Conservation (phyloP, 2,113 vertebrate species). For the Rhinoptilus africanus region DNA sequence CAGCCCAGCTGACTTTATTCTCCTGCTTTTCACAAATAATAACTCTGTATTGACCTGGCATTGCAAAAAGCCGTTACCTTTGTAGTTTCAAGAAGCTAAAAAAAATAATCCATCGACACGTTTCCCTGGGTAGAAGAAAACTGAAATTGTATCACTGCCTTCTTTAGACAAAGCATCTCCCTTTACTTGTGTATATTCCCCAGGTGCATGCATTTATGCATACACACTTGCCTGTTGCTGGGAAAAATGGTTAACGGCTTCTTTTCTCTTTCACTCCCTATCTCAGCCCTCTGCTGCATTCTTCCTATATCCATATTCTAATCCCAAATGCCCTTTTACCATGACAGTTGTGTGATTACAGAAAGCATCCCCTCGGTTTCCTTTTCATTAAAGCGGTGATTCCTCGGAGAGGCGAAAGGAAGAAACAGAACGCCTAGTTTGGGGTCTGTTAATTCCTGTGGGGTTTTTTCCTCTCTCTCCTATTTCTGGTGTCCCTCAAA, state of each 20-base stretch:
- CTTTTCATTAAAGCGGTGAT: not conserved
- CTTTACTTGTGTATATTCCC: not conserved
- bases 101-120: not conserved
- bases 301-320: not conserved
- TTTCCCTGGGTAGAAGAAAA: not conserved
- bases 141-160: not conserved
- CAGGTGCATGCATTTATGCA: rapidly evolving
- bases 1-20: not conserved
- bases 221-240: not conserved
- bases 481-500: not conserved
- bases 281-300: not conserved
- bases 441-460: not conserved
- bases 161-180: not conserved
- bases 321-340: not conserved
- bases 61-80: not conserved
- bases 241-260: not conserved
- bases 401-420: not conserved
- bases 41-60: not conserved
- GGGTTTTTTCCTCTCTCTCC: not conserved
- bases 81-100: not conserved
- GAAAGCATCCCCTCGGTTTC: not conserved
- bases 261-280: not conserved
- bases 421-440: not conserved
- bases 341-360: not conserved
- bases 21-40: not conserved